Evolutionary conservation across 2,797 vertebrate species (phyloP), one percentile per base, ranked within the genome.

Genomic region (Siniperca scherzeri): DNA sequence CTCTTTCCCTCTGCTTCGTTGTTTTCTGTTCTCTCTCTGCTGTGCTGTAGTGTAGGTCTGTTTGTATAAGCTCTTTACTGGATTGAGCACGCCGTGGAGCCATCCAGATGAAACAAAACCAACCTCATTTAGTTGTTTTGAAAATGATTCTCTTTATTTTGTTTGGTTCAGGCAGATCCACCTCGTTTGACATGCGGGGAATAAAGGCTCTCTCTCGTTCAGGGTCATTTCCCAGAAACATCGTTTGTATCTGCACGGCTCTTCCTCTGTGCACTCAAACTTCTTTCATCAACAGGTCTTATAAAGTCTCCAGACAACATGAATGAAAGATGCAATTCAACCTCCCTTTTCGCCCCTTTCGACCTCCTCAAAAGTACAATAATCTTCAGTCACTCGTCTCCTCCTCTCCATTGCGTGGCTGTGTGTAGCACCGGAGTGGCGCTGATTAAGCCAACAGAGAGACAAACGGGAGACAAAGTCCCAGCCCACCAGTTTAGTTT

Each of bases 31-130:
- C 93, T 82, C 88, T 80, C 86, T 87, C 90, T 48, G 65, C 91
- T 83, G 86, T 46, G 88, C 90, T 90, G 83, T 67, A 88, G 87
- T 79, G 69, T 79, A 80, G 90, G 76, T 78, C 91, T 95, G 94
- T 94, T 94, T 93, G 92, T 70, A 79, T 92, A 93, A 94, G 93
- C 92, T 93, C 94, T 93, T 93, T 92, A 89, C 92, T 91, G 92
- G 91, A 90, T 89, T 89, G 80, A 92, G 89, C 81, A 53, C 52
- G 70, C 90, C 61, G 84, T 75, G 83, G 85, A 92, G 88, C 84
- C 84, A 53, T 94, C 94, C 95, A 95, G 93, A 94, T 95, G 94
- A 95, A 95, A 95, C 94, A 94, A 92, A 93, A 91, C 86, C 89
- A 92, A 91, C 87, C 90, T 92, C 90, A 79, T 91, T 90, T 80